These are phyloP conservation scores for Chiridota heheva DNA, from an alignment of 35 echinoderm and acorn worm genomes.

Conservation along the genomic window DNA sequence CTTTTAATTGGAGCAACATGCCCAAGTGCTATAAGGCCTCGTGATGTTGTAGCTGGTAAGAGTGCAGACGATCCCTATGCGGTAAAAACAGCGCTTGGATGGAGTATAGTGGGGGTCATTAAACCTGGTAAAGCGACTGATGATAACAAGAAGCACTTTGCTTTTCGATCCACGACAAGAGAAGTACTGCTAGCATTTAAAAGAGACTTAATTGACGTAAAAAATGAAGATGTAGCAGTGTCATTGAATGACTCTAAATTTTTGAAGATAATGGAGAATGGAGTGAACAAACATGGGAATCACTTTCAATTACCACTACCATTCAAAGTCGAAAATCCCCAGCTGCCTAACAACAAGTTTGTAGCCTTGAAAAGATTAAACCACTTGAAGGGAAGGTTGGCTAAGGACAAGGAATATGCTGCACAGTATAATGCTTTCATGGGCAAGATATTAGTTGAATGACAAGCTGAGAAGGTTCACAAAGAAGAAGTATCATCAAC, in stretches of 20 bases:
- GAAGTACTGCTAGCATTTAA: slow-evolving; percentile 34
- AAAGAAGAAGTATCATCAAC: not conserved
- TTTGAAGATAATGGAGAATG: not conserved
- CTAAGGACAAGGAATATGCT: not conserved
- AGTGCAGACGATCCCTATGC: slow-evolving; percentile 63
- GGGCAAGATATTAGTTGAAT: not conserved
- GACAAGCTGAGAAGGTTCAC: slow-evolving; percentile 18
- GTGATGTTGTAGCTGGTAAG: slow-evolving; percentile 41
- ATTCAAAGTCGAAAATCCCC: slow-evolving; percentile 1
- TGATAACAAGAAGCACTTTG: not conserved
- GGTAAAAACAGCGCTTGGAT: slow-evolving; percentile 46
- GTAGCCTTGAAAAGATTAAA: not conserved
- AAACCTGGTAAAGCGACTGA: not conserved
- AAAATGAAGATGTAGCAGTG: not conserved
- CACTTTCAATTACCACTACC: slow-evolving; percentile 33
- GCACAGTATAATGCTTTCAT: slow-evolving; percentile 31
- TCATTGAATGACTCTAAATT: slow-evolving; percentile 34
- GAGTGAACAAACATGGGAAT: not conserved
- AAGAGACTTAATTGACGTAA: slow-evolving; percentile 5
- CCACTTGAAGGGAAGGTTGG: slow-evolving; percentile 38
- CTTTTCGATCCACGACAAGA: not conserved
- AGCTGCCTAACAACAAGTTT: slow-evolving; percentile 35
- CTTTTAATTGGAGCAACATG: slow-evolving; percentile 51
- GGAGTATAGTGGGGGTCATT: slow-evolving; percentile 59
- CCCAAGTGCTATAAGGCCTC: slow-evolving; percentile 36